Conservation (phyloP, 1,140 invertebrate species). For the Coptotermes formosanus region DNA sequence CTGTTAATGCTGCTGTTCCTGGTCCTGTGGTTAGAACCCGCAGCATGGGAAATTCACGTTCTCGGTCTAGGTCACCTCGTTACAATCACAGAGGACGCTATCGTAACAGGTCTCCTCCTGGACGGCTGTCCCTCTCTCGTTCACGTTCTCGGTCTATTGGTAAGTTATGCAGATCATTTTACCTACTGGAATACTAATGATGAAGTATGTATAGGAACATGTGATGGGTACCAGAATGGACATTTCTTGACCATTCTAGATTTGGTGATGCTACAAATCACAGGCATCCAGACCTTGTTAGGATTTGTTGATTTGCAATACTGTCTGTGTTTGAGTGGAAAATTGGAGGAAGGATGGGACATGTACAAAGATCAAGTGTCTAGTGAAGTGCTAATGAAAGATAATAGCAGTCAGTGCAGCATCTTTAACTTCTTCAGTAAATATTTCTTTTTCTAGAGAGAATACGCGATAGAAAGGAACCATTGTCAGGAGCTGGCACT, state of each 20-base stretch:
- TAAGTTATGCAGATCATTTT: slow-evolving; percentile 15
- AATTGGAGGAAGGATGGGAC: too few relatives aligned
- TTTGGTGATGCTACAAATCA: too few relatives aligned
- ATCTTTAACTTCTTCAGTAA: background rate
- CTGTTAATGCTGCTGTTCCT: slow-evolving; percentile 41
- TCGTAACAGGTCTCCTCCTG: slow-evolving; percentile 53
- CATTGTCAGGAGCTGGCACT: slow-evolving; percentile 48
- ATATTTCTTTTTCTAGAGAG: background rate
- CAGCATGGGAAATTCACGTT: slow-evolving; percentile 47
- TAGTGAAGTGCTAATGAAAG: too few relatives aligned
- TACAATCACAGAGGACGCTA: slow-evolving; percentile 49
- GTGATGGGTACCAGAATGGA: too few relatives aligned
- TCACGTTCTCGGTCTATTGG: slow-evolving; percentile 44
- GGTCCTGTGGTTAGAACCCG: slow-evolving; percentile 43
- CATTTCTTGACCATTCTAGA: too few relatives aligned
- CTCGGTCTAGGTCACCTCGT: slow-evolving; percentile 47
- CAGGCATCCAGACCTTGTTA: too few relatives aligned
- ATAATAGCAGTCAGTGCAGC: too few relatives aligned
- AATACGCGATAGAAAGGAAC: slow-evolving; percentile 22
- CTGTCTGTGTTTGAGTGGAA: too few relatives aligned
- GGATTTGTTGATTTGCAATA: too few relatives aligned
- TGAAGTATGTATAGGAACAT: too few relatives aligned
- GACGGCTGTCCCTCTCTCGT: slow-evolving; percentile 40
- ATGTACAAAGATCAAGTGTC: too few relatives aligned
- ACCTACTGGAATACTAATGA: too few relatives aligned